Percentiles rank a stretch among this genome's conserved stretches.
phyloP scores from a whole-genome alignment of 2,888 invertebrate genomes.

The Fragum fragum region DNA sequence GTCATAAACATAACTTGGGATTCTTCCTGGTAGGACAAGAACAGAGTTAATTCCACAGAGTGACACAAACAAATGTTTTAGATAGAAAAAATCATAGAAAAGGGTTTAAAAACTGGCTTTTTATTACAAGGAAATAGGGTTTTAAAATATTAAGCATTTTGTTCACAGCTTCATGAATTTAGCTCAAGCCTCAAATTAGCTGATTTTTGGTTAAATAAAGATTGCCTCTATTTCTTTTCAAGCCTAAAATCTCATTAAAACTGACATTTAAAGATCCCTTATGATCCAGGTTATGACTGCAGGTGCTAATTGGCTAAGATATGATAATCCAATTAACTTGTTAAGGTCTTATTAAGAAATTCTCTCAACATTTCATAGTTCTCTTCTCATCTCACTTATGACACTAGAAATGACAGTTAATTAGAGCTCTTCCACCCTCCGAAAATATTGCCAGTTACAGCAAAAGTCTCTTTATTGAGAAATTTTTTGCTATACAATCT shows the following conservation, averaged over 20 bases:
- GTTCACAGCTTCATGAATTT: not conserved
- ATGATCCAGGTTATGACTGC: not conserved
- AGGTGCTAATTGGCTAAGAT: conserved; percentile 17
- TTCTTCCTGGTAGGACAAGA: too few species aligned
- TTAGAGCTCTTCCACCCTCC: not conserved
- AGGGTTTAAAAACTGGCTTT: too few species aligned
- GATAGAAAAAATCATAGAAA: too few species aligned
- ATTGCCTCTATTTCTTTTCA: conserved; percentile 8
- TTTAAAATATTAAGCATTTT: not conserved
- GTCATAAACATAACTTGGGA: too few species aligned
- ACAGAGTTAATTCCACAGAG: too few species aligned
- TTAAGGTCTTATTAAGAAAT: conserved; percentile 33
- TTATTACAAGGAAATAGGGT: too few species aligned
- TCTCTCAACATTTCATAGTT: conserved; percentile 19
- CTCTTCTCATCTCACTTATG: conserved; percentile 3
- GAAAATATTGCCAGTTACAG: not conserved
- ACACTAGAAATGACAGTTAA: conserved; percentile 18
- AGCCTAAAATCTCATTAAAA: conserved; percentile 12
- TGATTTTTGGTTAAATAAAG: conserved; percentile 9
- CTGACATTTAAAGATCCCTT: conserved; percentile 27
- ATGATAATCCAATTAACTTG: conserved; percentile 29
- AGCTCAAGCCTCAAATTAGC: not conserved
- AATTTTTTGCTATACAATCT: not conserved
- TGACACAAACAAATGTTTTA: too few species aligned
- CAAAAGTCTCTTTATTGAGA: too few species aligned